These are phyloP conservation scores for Phrynosoma platyrhinos DNA, from an alignment of 2,113 vertebrate species.

Conservation along the genomic window DNA sequence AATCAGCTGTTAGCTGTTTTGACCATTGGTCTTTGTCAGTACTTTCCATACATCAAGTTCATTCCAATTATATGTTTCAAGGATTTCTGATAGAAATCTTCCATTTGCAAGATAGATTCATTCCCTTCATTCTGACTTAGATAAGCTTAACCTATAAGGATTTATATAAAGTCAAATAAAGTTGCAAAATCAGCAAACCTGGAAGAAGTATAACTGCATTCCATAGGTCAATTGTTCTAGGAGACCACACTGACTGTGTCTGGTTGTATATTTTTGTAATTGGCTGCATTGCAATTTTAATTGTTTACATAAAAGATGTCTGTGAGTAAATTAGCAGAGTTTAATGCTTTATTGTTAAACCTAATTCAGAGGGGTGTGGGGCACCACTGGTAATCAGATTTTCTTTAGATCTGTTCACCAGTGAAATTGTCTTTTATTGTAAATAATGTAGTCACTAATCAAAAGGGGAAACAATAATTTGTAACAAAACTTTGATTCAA, in stretches of 20 bases:
- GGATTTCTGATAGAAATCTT: background rate
- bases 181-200: background rate
- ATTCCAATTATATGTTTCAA: background rate
- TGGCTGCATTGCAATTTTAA: background rate
- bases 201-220: background rate
- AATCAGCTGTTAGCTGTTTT: background rate
- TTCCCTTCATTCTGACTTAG: background rate
- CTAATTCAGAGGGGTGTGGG: background rate
- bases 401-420: background rate
- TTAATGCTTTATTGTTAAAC: background rate
- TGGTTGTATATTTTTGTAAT: background rate
- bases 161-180: background rate
- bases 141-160: background rate
- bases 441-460: background rate
- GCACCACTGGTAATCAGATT: slow-evolving; percentile 6
- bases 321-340: background rate
- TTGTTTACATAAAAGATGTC: background rate
- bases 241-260: background rate
- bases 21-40: background rate
- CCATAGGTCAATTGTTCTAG: background rate
- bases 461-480: background rate
- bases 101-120: background rate
- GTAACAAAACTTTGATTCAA: background rate
- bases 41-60: background rate
- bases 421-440: background rate